phyloP scores from a whole-genome alignment of 1,140 invertebrate genomes.

The Liolophura sinensis region DNA sequence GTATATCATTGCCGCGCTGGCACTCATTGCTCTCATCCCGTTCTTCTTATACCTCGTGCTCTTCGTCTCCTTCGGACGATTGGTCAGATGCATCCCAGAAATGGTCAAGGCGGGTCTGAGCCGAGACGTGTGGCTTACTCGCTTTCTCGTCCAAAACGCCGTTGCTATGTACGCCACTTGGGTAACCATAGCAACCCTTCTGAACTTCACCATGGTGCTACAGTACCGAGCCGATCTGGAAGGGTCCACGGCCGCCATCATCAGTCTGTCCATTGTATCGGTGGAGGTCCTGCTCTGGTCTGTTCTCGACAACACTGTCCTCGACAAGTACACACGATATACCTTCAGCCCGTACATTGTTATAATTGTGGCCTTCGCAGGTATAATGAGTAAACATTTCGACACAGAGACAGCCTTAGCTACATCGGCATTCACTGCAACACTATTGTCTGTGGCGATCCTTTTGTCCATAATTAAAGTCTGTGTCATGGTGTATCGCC shows the following conservation, averaged over 20 bases:
- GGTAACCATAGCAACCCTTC: conserved; percentile 46
- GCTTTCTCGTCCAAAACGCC: conserved; percentile 53
- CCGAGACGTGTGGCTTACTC: conserved; percentile 39
- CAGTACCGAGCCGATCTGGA: conserved; percentile 12
- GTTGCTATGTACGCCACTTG: conserved; percentile 49
- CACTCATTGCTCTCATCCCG: conserved; percentile 27
- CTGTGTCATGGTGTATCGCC: conserved; percentile 10
- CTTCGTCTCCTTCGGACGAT: conserved; percentile 22
- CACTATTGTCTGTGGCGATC: conserved; percentile 13
- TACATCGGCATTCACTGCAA: conserved; percentile 10
- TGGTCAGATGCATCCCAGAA: conserved; percentile 1
- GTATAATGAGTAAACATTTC: conserved; percentile 35
- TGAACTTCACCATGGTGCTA: conserved; percentile 40
- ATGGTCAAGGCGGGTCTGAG: conserved; percentile 5
- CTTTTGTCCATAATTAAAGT: conserved; percentile 7
- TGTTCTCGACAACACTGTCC: conserved; percentile 34
- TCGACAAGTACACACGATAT: conserved; percentile 45
- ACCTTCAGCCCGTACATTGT: conserved; percentile 44
- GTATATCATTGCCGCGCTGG: conserved; percentile 20
- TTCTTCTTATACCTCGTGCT: conserved; percentile 38
- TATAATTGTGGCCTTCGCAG: conserved; percentile 37
- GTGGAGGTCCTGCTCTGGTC: conserved; percentile 32
- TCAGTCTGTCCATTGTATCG: conserved; percentile 19
- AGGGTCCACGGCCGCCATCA: conserved; percentile 7
- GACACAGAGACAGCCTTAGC: conserved; percentile 10